Evolutionary conservation across 2,113 vertebrate species (phyloP), one percentile per base, ranked within the genome.

Genomic region (Morone chrysops): DNA sequence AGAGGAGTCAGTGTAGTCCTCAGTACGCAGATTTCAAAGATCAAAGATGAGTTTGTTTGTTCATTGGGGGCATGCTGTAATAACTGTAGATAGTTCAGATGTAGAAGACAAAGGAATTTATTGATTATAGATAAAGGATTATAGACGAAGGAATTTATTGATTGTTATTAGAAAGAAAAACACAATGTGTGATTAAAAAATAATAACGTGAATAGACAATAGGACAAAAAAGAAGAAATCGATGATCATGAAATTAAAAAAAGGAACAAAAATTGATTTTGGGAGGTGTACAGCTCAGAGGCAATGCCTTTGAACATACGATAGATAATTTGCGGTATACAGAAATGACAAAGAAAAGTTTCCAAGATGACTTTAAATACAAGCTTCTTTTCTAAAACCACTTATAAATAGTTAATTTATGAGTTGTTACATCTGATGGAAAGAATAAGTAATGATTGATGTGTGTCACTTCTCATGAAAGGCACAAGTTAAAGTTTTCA

Each of bases 211-310:
- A 0, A 22, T 1, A 25, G 22, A 63, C 17, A 22, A 9, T 5
- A 38, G 7, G 6, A 25, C 31, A 17, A 56, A 40, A 50, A 53
- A 51, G 41, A 65, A 31, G 50, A 66, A 66, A 80, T 80, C 78
- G 17, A 56, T 80, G 50, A 13, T 56, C 1, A 4, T 56, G 16
- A 25, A 48, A 59, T 67, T 48, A 74, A 50, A 40, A 31, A 54
- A 36, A 10, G 5, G 16, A 16, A 20, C n/a, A n/a, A n/a, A 45
- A 41, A 59, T 48, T 10, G 41, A 60, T 78, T 38, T 40, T 43
- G 6, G 3, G 22, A 57, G 40, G n/a, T 25, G 18, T 31, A 43
- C 12, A 47, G 16, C 59, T 70, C 17, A 47, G 43, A 36, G 22
- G 17, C 4, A 36, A 36, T 3, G 18, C 45, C 16, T 70, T n/a